Evolutionary conservation across 2,888 invertebrate species (phyloP).

Genomic region (Hylaea fasciaria): DNA sequence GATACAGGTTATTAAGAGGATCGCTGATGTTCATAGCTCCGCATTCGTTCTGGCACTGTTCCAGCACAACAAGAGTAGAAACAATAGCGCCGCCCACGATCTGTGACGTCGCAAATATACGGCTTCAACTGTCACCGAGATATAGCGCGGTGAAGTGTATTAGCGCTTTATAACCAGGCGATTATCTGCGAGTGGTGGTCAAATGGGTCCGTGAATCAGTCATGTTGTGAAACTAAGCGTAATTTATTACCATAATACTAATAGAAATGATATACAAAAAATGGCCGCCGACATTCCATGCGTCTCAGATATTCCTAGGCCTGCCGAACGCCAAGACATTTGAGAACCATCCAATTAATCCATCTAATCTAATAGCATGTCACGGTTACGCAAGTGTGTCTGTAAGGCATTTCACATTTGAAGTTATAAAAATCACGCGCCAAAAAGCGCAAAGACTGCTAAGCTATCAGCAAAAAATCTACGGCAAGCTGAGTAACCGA

Average conservation of each 20-base stretch:
- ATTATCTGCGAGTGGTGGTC: constrained; percentile 25
- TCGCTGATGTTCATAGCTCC: constrained; percentile 77
- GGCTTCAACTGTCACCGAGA: constrained; percentile 54
- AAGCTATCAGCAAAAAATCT: constrained; percentile 2
- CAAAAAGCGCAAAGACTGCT: neutral
- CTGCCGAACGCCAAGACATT: neutral
- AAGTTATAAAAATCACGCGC: too few species aligned
- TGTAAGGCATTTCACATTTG: too few species aligned
- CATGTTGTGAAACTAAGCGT: constrained; percentile 12
- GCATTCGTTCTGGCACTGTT: constrained; percentile 71
- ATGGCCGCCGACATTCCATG: neutral
- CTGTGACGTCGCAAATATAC: constrained; percentile 58
- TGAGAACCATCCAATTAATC: neutral
- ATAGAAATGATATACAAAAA: constrained; percentile 3
- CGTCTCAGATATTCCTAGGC: constrained; percentile 1
- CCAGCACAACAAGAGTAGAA: constrained; percentile 64
- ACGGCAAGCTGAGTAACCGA: constrained; percentile 24
- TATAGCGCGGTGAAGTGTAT: constrained; percentile 41
- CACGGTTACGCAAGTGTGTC: too few species aligned
- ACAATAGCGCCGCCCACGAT: constrained; percentile 68
- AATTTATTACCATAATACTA: constrained; percentile 7
- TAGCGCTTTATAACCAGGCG: constrained; percentile 45
- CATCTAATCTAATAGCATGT: neutral
- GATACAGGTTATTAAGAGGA: constrained; percentile 76
- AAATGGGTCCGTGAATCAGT: constrained; percentile 20